Base-by-base conservation (phyloP, 2,113 vertebrate genomes). In the Limanda limanda region DNA sequence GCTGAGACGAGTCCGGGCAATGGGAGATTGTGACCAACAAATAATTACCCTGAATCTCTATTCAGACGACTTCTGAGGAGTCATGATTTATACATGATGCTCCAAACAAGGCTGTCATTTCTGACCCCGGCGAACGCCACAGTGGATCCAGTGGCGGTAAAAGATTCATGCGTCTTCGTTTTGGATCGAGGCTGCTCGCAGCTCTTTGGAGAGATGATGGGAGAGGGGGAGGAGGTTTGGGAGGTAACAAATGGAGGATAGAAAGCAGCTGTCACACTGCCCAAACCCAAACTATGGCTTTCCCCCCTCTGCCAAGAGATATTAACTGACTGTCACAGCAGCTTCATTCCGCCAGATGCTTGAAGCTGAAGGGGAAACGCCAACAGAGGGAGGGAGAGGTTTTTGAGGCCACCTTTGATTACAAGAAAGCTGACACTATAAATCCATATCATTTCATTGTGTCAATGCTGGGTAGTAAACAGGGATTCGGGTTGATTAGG, bases 281-380 rank as follows among this genome's bases (percentile, higher is more conserved):
- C 66, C 68, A 51, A 71, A 78, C 65, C 58, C 20, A 69, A 85
- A 85, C 71, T 78, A 82, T 71, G 68, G 74, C 51, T 79, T 61
- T 21, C 61, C 67, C 27, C 24, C 7, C 64, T 69, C 80, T 83
- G 75, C 82, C 71, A 77, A 64, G n/a, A 64, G 68, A 79, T 85
- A 85, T 82, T 82, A 85, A 85, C 81, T 79, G 71, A 75, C 80
- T 87, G 85, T 85, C 79, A 79, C 63, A 51, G 40, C 48, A 0
- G 27, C 27, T 58, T 72, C 71, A 45, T 55, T 60, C 23, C 13
- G 56, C 57, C 47, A 40, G 54, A 58, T 10, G 35, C 62, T 58
- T 21, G 21, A 27, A 17, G 56, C 55, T 20, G 35, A 48, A 31
- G 15, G n/a, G 25, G 67, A 78, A 74, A 68, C 63, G 71, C 58